Conservation (phyloP, 2,888 invertebrate genomes). For the Yponomeuta malinellus region DNA sequence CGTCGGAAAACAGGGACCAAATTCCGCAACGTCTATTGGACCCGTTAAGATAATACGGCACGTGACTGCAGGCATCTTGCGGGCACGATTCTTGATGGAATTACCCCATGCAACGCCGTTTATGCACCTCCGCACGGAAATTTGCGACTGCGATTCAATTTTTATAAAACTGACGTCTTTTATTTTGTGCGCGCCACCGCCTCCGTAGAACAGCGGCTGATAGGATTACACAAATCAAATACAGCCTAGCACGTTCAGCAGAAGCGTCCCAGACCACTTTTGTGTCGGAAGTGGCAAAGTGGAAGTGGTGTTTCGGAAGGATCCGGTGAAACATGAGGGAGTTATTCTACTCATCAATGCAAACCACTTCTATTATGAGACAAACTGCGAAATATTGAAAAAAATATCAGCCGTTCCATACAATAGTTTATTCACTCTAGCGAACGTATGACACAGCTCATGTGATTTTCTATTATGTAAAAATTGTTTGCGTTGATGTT, state of each 20-base stretch:
- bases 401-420: too few relatives aligned
- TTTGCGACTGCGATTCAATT: conserved; percentile 13
- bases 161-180: neutral
- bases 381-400: too few relatives aligned
- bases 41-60: conserved; percentile 16
- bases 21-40: conserved; percentile 16
- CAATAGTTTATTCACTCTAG: too few relatives aligned
- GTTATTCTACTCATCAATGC: too few relatives aligned
- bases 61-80: conserved; percentile 18
- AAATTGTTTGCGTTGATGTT: too few relatives aligned
- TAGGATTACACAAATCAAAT: neutral
- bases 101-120: conserved; percentile 14
- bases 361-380: too few relatives aligned
- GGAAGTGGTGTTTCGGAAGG: too few relatives aligned
- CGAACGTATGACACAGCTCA: too few relatives aligned
- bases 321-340: too few relatives aligned
- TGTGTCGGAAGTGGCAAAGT: too few relatives aligned
- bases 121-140: conserved; percentile 7
- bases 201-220: neutral
- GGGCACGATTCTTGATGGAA: conserved; percentile 20
- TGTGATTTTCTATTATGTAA: too few relatives aligned
- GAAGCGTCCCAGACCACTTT: neutral
- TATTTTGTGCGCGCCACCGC: neutral
- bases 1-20: conserved; percentile 3
- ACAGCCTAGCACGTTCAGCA: neutral